These are phyloP conservation scores for Keiferia lycopersicella DNA, from an alignment of 2,888 invertebrate species.

Conservation along the genomic window DNA sequence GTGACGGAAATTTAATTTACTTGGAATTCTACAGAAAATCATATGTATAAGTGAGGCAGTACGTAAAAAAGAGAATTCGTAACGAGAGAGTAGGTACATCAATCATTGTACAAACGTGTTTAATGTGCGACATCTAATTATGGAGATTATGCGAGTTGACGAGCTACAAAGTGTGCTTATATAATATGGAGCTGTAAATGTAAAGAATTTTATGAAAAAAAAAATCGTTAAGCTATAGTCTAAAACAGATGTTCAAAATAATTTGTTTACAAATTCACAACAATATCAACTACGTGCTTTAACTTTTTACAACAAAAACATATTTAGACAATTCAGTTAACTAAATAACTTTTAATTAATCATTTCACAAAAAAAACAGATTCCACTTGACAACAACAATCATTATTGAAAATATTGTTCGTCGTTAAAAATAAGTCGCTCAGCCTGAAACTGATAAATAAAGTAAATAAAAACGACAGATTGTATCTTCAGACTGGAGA, in stretches of 20 bases:
- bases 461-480: background rate
- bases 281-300: too few species aligned
- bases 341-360: too few species aligned
- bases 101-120: slow-evolving; percentile 25
- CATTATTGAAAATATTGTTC: too few species aligned
- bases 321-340: too few species aligned
- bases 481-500: background rate
- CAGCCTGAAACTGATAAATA: background rate
- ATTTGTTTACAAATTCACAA: too few species aligned
- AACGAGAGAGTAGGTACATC: background rate
- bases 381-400: too few species aligned
- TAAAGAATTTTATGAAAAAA: too few species aligned
- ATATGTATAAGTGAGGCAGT: background rate
- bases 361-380: too few species aligned
- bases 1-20: slow-evolving; percentile 10
- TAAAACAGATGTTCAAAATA: too few species aligned
- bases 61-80: background rate
- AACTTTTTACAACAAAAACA: too few species aligned
- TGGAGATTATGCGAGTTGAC: slow-evolving; percentile 10
- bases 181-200: background rate
- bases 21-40: slow-evolving; percentile 2
- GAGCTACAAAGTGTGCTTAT: background rate
- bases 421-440: background rate
- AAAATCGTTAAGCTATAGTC: too few species aligned
- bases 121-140: slow-evolving; percentile 22